Evolutionary conservation across 2,888 invertebrate genomes (phyloP), one percentile per base, ranked within the genome.

Genomic region (Saturnia pavonia): DNA sequence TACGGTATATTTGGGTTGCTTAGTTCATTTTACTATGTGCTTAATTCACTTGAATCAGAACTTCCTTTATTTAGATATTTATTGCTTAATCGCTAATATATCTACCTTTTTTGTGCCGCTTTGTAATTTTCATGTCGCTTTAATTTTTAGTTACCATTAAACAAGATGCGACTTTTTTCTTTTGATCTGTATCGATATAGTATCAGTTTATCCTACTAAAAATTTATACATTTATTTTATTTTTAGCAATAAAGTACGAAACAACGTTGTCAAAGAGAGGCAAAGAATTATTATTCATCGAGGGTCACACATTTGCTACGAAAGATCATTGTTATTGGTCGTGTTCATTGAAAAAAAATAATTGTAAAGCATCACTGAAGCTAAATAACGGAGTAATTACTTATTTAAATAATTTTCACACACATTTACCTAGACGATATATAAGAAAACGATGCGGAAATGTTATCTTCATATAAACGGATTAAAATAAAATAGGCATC

Each of bases 211-310:
- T 48, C 7, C 16, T 48, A 16, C 16, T 19, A 1, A 48, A 16
- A 48, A 48, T 19, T 43, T 43, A 2, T 7, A 14, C 14, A 43
- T 14, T 43, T 22, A 45, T 57, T 25, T 63, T 63, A 16, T 34
- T 54, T 60, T 65, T 71, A 80, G 80, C 67, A n/a, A n/a, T 75
- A 40, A n/a, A 63, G 0, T 82, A 83, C 57, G 73, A 76, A 19
- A 70, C 78, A 12, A 73, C 84, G 25, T 72, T 71, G 43, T 85
- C 84, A 1, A 79, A 79, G 68, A 77, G 72, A 40, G 82, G 82
- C 0, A 80, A 75, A 12, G 57, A 74, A 42, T 72, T 84, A 16
- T 72, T 84, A 7, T 65, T 82, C 40, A 40, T 80, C 0, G 75
- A 76, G 43, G 81, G 81, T 0, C 83, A 78, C 67, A 81, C 82